Conservation (phyloP, 2,113 vertebrate species). For the Tichodroma muraria region DNA sequence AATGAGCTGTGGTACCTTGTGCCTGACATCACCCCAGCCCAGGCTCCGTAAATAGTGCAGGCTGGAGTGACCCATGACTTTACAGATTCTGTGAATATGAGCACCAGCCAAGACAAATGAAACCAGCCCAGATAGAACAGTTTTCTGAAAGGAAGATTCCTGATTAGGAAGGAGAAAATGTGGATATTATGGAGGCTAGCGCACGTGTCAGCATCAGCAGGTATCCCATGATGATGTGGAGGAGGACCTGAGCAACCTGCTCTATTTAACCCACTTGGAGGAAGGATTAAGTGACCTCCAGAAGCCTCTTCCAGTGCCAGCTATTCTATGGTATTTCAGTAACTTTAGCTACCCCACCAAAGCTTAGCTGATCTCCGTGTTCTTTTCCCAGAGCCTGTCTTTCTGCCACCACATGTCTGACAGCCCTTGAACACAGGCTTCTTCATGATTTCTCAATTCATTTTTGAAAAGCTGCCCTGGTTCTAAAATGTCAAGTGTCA, state of each 20-base stretch:
- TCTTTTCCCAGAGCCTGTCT: not conserved
- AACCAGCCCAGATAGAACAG: not conserved
- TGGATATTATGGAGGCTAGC: not conserved
- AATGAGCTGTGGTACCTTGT: not conserved
- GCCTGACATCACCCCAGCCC: not conserved
- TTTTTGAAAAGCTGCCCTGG: not conserved
- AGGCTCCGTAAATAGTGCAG: not conserved
- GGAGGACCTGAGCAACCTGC: not conserved
- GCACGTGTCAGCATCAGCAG: not conserved
- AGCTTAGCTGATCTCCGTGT: not conserved
- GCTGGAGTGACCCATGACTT: not conserved
- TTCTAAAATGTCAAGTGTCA: not conserved
- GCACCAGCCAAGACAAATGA: not conserved
- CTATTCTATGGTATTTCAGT: not conserved
- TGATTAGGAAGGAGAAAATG: slow-evolving; percentile 18
- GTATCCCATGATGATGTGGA: not conserved
- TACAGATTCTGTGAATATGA: not conserved
- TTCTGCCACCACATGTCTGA: not conserved
- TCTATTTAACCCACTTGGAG: not conserved
- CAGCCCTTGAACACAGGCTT: not conserved
- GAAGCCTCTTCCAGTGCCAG: not conserved
- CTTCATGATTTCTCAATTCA: not conserved
- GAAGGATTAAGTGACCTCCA: not conserved
- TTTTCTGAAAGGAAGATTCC: not conserved
- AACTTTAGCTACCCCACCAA: not conserved